These are phyloP conservation scores for Scytalopus superciliaris DNA, from an alignment of 2,113 vertebrate genomes.

Conservation along the genomic window DNA sequence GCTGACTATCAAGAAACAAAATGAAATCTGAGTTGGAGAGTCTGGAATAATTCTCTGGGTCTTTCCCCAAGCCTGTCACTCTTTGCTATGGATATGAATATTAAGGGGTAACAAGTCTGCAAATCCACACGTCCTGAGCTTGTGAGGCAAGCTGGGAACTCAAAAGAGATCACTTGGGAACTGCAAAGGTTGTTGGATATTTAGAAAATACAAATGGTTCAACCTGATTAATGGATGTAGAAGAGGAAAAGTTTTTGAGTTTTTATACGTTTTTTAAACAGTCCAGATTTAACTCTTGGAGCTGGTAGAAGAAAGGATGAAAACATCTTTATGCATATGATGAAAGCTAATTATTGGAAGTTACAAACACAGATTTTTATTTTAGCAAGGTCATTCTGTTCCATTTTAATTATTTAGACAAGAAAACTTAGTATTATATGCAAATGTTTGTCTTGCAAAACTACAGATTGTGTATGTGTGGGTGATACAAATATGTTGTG, in stretches of 20 bases:
- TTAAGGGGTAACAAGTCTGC: neutral
- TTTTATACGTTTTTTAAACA: neutral
- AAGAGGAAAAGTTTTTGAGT: neutral
- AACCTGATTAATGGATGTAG: neutral
- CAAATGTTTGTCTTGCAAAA: neutral
- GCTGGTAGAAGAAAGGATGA: neutral
- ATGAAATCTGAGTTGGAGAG: conserved; percentile 46
- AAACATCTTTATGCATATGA: neutral
- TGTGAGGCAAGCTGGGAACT: neutral
- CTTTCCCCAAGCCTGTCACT: conserved; percentile 49
- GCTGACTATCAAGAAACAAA: conserved; percentile 55
- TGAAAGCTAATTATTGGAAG: neutral
- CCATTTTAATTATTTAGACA: neutral
- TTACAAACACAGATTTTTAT: neutral
- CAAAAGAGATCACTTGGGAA: neutral
- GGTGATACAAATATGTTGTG: neutral
- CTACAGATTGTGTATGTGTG: neutral
- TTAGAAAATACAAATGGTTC: neutral
- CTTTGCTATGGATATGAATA: conserved; percentile 12
- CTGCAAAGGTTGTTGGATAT: neutral
- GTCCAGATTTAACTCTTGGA: neutral
- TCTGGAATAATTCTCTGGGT: conserved; percentile 38
- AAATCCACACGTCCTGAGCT: neutral
- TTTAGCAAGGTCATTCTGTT: neutral
- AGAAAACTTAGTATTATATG: neutral